Base-by-base conservation (phyloP, 2,888 invertebrate genomes). In the Trissonchulus sp. region DNA sequence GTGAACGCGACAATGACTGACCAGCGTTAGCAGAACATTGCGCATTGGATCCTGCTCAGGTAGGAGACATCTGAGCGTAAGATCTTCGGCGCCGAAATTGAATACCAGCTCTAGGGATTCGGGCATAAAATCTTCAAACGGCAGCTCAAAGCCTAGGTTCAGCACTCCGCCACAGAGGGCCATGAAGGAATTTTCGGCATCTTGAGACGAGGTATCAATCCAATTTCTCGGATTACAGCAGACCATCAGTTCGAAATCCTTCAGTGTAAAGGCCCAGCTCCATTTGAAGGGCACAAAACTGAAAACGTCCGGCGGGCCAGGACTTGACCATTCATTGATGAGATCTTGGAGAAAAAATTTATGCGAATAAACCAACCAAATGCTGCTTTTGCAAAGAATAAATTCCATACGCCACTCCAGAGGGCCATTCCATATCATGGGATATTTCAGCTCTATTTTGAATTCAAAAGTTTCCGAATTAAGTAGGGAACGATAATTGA, bases 261-360 rank as follows among this genome's bases (percentile, higher is more conserved):
- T 95, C 33, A 96, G 87, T 30, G 93, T 88, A 77, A 98, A 88
- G 77, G 91, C 92, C 82, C 99, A 92, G 84, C 93, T 91, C 92
- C 95, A 97, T 0, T 94, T 94, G 85, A 96, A 99, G 0, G 99
- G 99, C 74, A 98, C 92, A 87, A 98, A 99, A 83, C 92, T 91
- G 75, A 94, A 88, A 74, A 99, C 89, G 85, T 99, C 98, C 0
- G 97, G 94, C n/a, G 84, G 81, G 23, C 77, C 78, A 23, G 84
- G 80, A 75, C 85, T 90, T 3, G 92, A 90, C 88, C 98, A 97
- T 84, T 99, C 98, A 82, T 94, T 93, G 34, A 96, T 91, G 83
- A 99, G 88, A 87, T 96, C 97, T 88, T 84, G 79, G 82, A 84
- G 76, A 73, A 74, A 77, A 63, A 60, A 23, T 71, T 78, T 79